Base-by-base conservation (phyloP, 2,888 invertebrate genomes). In the Drosophila stalkeri region DNA sequence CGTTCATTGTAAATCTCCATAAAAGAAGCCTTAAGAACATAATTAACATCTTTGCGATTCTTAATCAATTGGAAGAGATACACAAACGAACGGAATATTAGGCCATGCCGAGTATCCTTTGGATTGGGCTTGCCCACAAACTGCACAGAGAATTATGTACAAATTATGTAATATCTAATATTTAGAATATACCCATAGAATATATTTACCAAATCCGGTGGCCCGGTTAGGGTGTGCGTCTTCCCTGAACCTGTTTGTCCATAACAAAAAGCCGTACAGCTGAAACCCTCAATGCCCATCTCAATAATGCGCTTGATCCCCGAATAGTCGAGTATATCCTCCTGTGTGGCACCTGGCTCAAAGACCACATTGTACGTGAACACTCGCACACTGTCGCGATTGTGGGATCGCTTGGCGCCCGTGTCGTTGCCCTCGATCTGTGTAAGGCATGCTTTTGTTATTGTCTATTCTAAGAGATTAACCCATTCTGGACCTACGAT, bases 231-330 rank as follows among this genome's bases (percentile, higher is more conserved):
- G 0, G 99, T 99, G 92, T 98, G 98, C 0, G 99, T 99, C 94
- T 99, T 99, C 7, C 99, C 99, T 81, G 98, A 98, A 49, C 99
- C 98, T 0, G 99, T 99, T 94, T 99, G 99, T 2, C 99, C 99
- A 93, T 99, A 99, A 91, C 99, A 99, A 77, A 99, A 97, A 33
- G 97, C 97, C 1, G 99, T 99, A 91, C 98, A 98, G 37, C 97
- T 96, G 92, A 98, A 99, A 27, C 99, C 99, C 91, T 98, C 98
- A 43, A 98, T 95, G 1, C 98, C 97, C 98, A 98, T 98, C 92
- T 98, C 97, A 67, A 99, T 95, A 18, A 99, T 95, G 59, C 97
- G 94, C 91, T 97, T 98, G 72, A 98, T 95, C 1, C 98, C 98
- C 0, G 97, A 98, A 93, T 97, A 97, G 91, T 98, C 97, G 70